Evolutionary conservation across 2,888 invertebrate species (phyloP), one percentile per base, ranked within the genome.

Genomic region (Blera fallax): DNA sequence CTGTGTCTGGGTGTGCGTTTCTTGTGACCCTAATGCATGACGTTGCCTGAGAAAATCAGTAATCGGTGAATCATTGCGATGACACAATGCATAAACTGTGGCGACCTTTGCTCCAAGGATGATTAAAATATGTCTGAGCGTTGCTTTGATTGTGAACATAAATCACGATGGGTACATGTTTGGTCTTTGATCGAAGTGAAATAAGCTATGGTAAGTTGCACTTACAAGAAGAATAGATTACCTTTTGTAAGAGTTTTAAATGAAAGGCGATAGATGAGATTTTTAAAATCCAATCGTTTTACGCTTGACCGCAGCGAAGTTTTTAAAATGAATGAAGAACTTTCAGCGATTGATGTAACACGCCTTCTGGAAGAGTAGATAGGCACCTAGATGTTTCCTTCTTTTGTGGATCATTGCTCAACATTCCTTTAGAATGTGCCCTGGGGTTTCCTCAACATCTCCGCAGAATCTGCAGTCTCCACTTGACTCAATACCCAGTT

Each of bases 71-170:
- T 73, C 62, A 73, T 10, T 27, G 4, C 4, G 18, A 14, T 62
- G 62, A 43, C 14, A 62, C 40, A 54, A 73, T 40, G 37, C 14
- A 37, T 16, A 21, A n/a, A 45, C n/a, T 50, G 29, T 62, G 62
- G n/a, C 43, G 43, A 73, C 52, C 73, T 32, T 14, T 73, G 73
- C 40, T 24, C 52, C 43, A 21, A 40, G 40, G 52, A 54, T 72
- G 37, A 40, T 32, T 60, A 14, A 4, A 60, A 14, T 58, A 58
- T 58, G 27, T 10, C 37, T 18, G 50, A 40, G 50, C 16, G 40
- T 5, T 40, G 60, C 11, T 40, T 60, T 72, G 4, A 32, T 29
- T 62, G 48, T 27, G 50, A 50, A 50, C 50, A 60, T 52, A 62
- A 72, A 72, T 72, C n/a, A 60, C 27, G 52, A 69, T n/a, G 50